Conservation (phyloP, 2,113 vertebrate genomes). For the Labeo rohita region DNA sequence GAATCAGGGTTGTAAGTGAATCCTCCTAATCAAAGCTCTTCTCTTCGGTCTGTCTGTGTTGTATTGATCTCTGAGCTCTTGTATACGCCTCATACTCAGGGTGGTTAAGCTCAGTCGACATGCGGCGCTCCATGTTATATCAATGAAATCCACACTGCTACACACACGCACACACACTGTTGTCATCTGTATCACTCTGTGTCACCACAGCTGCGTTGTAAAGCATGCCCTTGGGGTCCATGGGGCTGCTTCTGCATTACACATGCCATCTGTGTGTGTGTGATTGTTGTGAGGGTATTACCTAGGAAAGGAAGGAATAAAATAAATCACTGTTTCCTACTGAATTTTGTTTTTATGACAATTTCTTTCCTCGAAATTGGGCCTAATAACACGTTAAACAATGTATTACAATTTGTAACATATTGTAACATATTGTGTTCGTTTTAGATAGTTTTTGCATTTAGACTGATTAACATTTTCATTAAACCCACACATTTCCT, state of each 20-base stretch:
- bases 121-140: constrained; percentile 38
- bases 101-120: constrained; percentile 43
- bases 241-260: neutral
- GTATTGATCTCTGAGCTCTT: constrained; percentile 55
- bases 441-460: neutral
- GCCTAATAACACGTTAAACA: neutral
- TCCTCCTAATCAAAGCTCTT: constrained; percentile 56
- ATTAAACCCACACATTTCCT: neutral
- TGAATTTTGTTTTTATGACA: neutral
- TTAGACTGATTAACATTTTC: neutral
- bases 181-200: constrained; percentile 29
- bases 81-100: constrained; percentile 36
- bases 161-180: constrained; percentile 19
- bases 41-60: constrained; percentile 48
- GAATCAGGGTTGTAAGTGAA: constrained; percentile 55
- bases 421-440: no score
- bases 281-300: neutral
- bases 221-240: constrained; percentile 35
- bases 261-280: constrained; percentile 2
- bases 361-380: neutral
- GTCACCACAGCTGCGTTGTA: constrained; percentile 38
- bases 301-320: neutral
- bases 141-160: constrained; percentile 35
- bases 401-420: neutral
- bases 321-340: neutral